phyloP scores from a whole-genome alignment of 2,888 invertebrate genomes.

The Boloria euphrosyne region DNA sequence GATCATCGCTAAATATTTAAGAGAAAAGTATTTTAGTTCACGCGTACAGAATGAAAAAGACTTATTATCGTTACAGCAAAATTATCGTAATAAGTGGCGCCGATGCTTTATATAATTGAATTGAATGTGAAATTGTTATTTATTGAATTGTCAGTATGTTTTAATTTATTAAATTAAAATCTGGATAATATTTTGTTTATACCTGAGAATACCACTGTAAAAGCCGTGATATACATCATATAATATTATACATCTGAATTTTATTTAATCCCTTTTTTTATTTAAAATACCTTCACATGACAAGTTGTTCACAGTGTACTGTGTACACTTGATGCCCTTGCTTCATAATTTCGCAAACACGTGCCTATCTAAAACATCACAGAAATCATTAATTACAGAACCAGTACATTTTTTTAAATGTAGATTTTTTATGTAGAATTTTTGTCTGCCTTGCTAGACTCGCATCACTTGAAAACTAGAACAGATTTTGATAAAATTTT shows the following conservation, averaged over 20 bases:
- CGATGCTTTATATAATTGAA: constrained; percentile 69
- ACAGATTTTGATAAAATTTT: no score
- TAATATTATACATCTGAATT: constrained; percentile 76
- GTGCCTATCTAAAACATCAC: no score
- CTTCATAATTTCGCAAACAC: no score
- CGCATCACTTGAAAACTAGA: no score
- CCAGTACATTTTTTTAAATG: no score
- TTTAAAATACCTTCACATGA: not conserved
- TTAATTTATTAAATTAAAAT: constrained; percentile 79
- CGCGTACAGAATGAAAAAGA: constrained; percentile 63
- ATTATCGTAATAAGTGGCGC: constrained; percentile 61
- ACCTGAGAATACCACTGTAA: constrained; percentile 80
- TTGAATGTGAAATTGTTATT: constrained; percentile 78
- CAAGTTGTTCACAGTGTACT: no score
- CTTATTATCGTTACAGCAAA: constrained; percentile 57
- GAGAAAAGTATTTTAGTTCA: constrained; percentile 73
- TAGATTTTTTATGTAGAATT: no score
- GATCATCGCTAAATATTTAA: constrained; percentile 80
- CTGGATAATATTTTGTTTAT: constrained; percentile 78
- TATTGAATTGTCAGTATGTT: constrained; percentile 77
- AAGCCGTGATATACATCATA: constrained; percentile 82
- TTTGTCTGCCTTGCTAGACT: no score
- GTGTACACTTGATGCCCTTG: no score
- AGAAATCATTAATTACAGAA: no score
- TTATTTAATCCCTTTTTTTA: constrained; percentile 55